Evolutionary conservation across 2,888 invertebrate species (phyloP).

Genomic region (Xiphydria camelus): DNA sequence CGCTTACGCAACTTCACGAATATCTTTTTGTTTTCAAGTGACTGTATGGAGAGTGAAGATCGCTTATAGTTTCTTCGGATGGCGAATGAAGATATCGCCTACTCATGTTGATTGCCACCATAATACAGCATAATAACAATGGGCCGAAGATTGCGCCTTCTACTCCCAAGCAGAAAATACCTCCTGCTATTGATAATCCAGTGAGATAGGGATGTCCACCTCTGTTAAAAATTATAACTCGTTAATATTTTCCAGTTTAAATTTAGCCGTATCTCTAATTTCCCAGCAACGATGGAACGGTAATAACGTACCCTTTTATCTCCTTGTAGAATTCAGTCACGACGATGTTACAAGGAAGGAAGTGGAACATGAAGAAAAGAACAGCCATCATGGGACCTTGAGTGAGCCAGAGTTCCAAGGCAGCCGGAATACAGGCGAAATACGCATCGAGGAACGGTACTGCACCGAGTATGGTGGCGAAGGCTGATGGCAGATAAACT

Average conservation of each 20-base stretch:
- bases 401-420: slow-evolving; percentile 92
- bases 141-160: slow-evolving; percentile 98
- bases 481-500: slow-evolving; percentile 92
- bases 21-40: slow-evolving; percentile 24
- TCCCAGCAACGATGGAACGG: not conserved
- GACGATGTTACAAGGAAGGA: slow-evolving; percentile 88
- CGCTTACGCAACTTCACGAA: too few species aligned
- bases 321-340: slow-evolving; percentile 96
- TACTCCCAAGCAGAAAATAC: slow-evolving; percentile 94
- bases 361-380: slow-evolving; percentile 79
- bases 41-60: slow-evolving; percentile 37
- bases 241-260: slow-evolving; percentile 6
- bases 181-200: slow-evolving; percentile 95
- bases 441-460: slow-evolving; percentile 96
- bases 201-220: slow-evolving; percentile 96
- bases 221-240: slow-evolving; percentile 58
- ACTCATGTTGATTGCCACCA: slow-evolving; percentile 84
- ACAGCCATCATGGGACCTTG: slow-evolving; percentile 85
- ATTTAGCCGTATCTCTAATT: slow-evolving; percentile 1
- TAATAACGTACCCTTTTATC: slow-evolving; percentile 81
- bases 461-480: slow-evolving; percentile 92
- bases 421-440: slow-evolving; percentile 92
- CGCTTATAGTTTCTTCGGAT: slow-evolving; percentile 61
- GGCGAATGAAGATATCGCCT: slow-evolving; percentile 59
- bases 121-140: slow-evolving; percentile 88